Base-by-base conservation (phyloP, 2,113 vertebrate genomes). In the Sminthopsis crassicaudata region DNA sequence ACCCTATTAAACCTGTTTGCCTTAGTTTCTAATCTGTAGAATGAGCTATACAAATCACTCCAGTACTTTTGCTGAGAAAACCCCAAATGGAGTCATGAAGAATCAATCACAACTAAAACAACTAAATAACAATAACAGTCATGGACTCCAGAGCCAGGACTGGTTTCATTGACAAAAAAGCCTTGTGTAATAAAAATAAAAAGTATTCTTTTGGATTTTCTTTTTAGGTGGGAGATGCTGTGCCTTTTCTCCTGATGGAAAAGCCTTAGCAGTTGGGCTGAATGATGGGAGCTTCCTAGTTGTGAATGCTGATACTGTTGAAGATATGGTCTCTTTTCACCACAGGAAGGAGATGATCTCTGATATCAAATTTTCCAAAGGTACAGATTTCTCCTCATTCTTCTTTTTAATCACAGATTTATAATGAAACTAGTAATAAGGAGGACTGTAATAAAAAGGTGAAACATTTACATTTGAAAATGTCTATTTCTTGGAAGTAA, bases 271-370 rank as follows among this genome's bases (percentile, higher is more conserved):
- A 0, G 99, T 99, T 1, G 99, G 99, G 16, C 95, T 99, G 96
- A 99, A 99, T 0, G 99, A 99, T 22, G 99, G 99, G 91, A 99
- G 99, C 96, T 99, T 99, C 97, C 98, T 99, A 97, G 99, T 99
- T 89, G 99, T 99, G 89, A 99, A 99, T 19, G 99, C 99, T 0
- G 99, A 99, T 97, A 99, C 99, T 0, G 98, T 99, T 96, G 99
- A 99, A 98, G 99, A 99, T 98, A 99, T 99, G 99, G 99, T 99
- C 94, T 99, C 99, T 90, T 99, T 99, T 96, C 99, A 99, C 97
- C 99, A 99, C 98, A 99, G 99, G 97, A 99, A 98, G 96, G 99
- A 99, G 98, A 99, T 99, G 98, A 99, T 99, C 96, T 99, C 99
- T 0, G 99, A 99, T 96, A 99, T 99, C 60, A 99, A 99, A 95